Evolutionary conservation across 2,888 invertebrate genomes (phyloP).

Genomic region (Drosophila meridionalis): DNA sequence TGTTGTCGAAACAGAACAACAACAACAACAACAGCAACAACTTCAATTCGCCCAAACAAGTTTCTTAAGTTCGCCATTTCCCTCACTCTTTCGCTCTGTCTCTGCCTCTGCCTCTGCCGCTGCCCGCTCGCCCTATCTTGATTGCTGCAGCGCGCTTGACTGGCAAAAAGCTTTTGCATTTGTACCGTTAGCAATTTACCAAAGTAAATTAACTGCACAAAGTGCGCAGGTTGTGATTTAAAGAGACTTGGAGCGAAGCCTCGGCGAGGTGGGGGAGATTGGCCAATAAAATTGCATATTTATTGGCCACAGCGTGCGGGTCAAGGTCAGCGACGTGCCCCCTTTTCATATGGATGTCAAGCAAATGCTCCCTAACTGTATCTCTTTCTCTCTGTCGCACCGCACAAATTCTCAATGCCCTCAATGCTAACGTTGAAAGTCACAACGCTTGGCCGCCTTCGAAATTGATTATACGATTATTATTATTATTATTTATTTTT

Average conservation of each 20-base stretch:
- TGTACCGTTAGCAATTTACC: slow-evolving; percentile 75
- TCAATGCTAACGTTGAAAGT: slow-evolving; percentile 51
- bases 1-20: slow-evolving; percentile 21
- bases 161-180: slow-evolving; percentile 19
- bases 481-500: slow-evolving; percentile 43
- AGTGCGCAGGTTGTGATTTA: slow-evolving; percentile 9
- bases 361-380: slow-evolving; percentile 50
- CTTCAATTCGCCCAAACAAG: slow-evolving; percentile 28
- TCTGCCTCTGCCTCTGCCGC: neutral
- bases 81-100: slow-evolving; percentile 1
- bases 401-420: slow-evolving; percentile 21
- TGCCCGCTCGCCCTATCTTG: slow-evolving; percentile 11
- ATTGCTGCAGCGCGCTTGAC: slow-evolving; percentile 3
- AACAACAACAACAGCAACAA: slow-evolving; percentile 14
- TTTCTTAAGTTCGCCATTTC: slow-evolving; percentile 16
- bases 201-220: slow-evolving; percentile 64
- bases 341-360: slow-evolving; percentile 73
- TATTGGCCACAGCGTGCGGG: slow-evolving; percentile 62
- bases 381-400: neutral
- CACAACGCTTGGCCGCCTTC: slow-evolving; percentile 64
- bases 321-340: slow-evolving; percentile 81
- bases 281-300: slow-evolving; percentile 65
- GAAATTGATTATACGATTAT: slow-evolving; percentile 59
- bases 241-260: neutral
- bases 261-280: neutral